phyloP scores from a whole-genome alignment of 2,113 vertebrate genomes.

The Xenus cinereus region DNA sequence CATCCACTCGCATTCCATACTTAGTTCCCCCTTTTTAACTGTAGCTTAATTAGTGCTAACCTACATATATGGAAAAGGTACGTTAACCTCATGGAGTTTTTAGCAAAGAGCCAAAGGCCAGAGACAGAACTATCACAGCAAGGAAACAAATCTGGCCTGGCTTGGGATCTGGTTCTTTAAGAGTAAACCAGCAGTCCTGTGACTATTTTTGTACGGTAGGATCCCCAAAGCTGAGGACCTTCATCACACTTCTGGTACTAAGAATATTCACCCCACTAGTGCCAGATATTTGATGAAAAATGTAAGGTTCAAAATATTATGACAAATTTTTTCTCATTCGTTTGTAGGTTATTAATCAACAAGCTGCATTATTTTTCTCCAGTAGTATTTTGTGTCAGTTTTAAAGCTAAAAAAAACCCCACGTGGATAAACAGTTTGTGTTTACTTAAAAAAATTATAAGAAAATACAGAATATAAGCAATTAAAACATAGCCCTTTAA shows the following conservation, averaged over 20 bases:
- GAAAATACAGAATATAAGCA: slow-evolving; percentile 52
- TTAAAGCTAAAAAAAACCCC: not conserved
- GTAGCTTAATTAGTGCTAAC: not conserved
- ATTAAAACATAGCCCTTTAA: slow-evolving; percentile 67
- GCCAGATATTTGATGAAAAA: not conserved
- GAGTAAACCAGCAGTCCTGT: not conserved
- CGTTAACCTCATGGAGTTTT: not conserved
- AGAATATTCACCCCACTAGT: not conserved
- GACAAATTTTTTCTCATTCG: not conserved
- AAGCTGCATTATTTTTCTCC: not conserved
- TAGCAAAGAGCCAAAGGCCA: not conserved
- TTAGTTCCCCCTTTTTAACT: not conserved
- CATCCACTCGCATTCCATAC: not conserved
- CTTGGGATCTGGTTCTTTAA: not conserved
- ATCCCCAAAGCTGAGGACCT: not conserved
- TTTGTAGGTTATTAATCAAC: not conserved
- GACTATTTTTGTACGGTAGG: not conserved
- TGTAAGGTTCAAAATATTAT: not conserved
- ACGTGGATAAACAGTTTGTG: not conserved
- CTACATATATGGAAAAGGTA: not conserved
- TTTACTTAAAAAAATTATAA: slow-evolving; percentile 45
- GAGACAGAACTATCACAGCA: not conserved
- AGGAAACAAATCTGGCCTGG: not conserved
- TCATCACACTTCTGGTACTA: not conserved
- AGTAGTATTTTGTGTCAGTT: not conserved